A percentile compares a stretch with the other conserved stretches of the same genome.
Conservation (phyloP, 2,797 vertebrate genomes). For the Brachyrhaphis roseni region DNA sequence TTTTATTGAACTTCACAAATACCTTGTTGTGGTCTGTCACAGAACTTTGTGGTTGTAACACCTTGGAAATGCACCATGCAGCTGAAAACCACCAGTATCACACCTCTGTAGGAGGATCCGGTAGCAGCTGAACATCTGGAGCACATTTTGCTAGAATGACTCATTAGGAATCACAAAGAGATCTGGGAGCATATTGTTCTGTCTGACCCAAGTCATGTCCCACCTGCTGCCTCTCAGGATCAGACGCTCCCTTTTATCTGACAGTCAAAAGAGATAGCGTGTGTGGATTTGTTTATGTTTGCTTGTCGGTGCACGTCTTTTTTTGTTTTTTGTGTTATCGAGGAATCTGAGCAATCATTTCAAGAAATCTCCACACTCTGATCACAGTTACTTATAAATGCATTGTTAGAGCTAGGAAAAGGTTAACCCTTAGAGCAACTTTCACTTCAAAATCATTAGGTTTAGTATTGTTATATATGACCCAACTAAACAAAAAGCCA, state of each 20-base stretch:
- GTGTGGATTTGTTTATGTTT: slow-evolving; percentile 7
- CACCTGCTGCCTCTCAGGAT: slow-evolving; percentile 49
- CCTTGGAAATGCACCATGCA: background rate
- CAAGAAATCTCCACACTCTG: background rate
- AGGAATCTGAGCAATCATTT: background rate
- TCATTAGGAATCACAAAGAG: slow-evolving; percentile 43
- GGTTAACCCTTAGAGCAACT: background rate
- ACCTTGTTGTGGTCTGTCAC: background rate
- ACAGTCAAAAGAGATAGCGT: slow-evolving; percentile 23
- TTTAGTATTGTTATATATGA: background rate
- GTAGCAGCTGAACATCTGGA: slow-evolving; percentile 58
- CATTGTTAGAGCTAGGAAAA: background rate
- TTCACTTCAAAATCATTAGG: background rate
- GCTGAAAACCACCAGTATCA: background rate
- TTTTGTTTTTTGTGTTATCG: slow-evolving; percentile 7
- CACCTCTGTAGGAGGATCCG: slow-evolving; percentile 22
- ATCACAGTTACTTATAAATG: slow-evolving; percentile 2
- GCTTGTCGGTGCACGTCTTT: slow-evolving; percentile 1
- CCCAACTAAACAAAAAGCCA: slow-evolving; percentile 6
- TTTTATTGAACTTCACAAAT: background rate
- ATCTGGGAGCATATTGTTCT: slow-evolving; percentile 40
- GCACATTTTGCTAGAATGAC: slow-evolving; percentile 39
- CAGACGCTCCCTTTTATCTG: slow-evolving; percentile 56
- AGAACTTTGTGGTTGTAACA: background rate
- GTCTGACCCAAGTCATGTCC: slow-evolving; percentile 38